phyloP scores from a whole-genome alignment of 2,888 invertebrate species.

The Zhuqinia jingwanae region DNA sequence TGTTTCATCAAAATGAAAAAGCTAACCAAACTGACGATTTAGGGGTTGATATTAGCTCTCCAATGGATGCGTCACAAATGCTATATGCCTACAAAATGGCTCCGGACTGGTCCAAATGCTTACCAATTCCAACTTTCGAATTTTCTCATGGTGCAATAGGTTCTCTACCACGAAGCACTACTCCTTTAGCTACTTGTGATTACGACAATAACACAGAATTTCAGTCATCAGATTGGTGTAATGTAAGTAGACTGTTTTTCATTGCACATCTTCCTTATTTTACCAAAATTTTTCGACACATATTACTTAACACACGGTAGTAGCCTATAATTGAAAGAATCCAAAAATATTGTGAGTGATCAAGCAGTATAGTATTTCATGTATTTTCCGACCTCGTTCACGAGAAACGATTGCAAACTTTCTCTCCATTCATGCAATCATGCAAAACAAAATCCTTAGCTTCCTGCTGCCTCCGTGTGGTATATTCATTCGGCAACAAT shows the following conservation, averaged over 20 bases:
- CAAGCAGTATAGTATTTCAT: no score
- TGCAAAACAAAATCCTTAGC: no score
- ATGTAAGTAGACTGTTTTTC: conserved; percentile 60
- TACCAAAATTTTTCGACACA: no score
- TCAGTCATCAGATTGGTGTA: conserved; percentile 69
- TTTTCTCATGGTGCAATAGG: conserved; percentile 53
- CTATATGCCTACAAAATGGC: conserved; percentile 46
- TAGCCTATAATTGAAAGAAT: no score
- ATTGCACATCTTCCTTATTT: neutral
- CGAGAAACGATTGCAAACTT: conserved; percentile 86
- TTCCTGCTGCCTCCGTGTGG: no score
- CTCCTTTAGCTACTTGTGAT: conserved; percentile 70
- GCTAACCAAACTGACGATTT: conserved; percentile 78
- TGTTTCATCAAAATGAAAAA: conserved; percentile 77
- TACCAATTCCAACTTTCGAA: conserved; percentile 56
- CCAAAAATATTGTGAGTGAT: conserved; percentile 80
- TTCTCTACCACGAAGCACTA: conserved; percentile 38
- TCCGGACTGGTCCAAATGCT: conserved; percentile 60
- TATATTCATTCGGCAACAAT: no score
- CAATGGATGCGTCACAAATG: conserved; percentile 11
- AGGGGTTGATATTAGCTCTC: conserved; percentile 30
- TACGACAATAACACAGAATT: conserved; percentile 61
- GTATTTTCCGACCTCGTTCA: conserved; percentile 95
- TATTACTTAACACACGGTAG: neutral
- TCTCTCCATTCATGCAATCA: conserved; percentile 99